phyloP scores from a whole-genome alignment of 2,113 vertebrate species.

The Macquaria ambigua region DNA sequence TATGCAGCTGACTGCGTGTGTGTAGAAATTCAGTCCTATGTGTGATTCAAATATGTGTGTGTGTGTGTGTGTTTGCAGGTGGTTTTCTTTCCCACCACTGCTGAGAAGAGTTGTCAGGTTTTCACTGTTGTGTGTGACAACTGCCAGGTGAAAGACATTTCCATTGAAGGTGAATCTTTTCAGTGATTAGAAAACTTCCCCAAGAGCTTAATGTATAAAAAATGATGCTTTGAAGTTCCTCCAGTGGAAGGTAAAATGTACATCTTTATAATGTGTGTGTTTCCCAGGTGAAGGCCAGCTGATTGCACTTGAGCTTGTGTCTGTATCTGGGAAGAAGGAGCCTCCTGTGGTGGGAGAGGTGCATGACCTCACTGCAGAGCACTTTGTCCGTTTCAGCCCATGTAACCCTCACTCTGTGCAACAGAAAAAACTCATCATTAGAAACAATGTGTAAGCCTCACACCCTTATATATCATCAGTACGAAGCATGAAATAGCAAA shows the following conservation, averaged over 20 bases:
- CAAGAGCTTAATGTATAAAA: neutral
- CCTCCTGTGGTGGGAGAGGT: conserved; percentile 79
- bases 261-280: conserved; percentile 7
- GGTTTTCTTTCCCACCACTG: conserved; percentile 87
- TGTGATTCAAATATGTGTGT: neutral
- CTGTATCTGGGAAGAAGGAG: conserved; percentile 84
- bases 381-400: conserved; percentile 87
- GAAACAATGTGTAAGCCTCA: conserved; percentile 88
- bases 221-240: neutral
- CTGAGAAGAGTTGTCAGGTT: conserved; percentile 78
- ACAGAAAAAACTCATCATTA: conserved; percentile 86
- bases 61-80: conserved; percentile 82
- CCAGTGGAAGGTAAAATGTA: neutral
- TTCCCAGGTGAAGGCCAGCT: conserved; percentile 88
- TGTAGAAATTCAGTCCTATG: neutral
- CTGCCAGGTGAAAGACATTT: conserved; percentile 89
- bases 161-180: conserved; percentile 85
- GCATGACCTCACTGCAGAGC: conserved; percentile 86
- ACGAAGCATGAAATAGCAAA: neutral
- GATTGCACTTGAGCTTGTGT: conserved; percentile 87
- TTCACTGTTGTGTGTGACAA: conserved; percentile 91
- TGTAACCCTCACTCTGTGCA: conserved; percentile 83
- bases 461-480: neutral
- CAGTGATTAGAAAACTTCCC: neutral
- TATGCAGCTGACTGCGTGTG: neutral